phyloP scores from a whole-genome alignment of 2,797 vertebrate genomes.

The Halcyon badia region DNA sequence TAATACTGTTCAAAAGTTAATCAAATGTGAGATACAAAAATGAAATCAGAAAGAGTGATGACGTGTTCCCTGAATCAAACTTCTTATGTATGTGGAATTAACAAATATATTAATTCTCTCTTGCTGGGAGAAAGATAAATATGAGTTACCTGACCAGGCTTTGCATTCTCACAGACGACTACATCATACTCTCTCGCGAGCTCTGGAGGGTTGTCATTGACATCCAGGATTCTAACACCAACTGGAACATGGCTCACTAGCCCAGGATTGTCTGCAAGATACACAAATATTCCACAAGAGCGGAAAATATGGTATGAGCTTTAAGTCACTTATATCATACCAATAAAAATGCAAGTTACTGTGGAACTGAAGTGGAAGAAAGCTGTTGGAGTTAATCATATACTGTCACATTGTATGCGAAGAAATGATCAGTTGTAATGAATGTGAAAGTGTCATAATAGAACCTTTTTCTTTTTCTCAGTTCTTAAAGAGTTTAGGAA shows the following conservation, averaged over 20 bases:
- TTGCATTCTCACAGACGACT: slow-evolving; percentile 94
- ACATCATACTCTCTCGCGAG: slow-evolving; percentile 90
- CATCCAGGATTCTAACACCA: slow-evolving; percentile 92
- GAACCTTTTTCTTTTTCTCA: not conserved
- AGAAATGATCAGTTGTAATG: not conserved
- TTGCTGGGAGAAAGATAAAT: not conserved
- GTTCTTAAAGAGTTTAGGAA: not conserved
- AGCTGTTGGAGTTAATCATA: slow-evolving; percentile 13
- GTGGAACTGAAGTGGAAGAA: slow-evolving; percentile 22
- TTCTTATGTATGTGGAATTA: not conserved
- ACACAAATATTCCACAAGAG: slow-evolving; percentile 18
- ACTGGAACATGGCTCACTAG: slow-evolving; percentile 90
- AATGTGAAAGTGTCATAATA: not conserved
- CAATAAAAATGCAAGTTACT: slow-evolving; percentile 50
- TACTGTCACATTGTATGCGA: not conserved
- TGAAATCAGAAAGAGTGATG: not conserved
- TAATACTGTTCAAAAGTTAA: not conserved
- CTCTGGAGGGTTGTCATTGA: slow-evolving; percentile 95
- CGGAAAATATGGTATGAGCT: not conserved
- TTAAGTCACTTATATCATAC: slow-evolving; percentile 22
- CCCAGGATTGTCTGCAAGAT: slow-evolving; percentile 88
- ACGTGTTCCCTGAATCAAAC: not conserved
- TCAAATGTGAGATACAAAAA: not conserved
- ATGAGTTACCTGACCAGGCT: slow-evolving; percentile 90
- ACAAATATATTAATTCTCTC: slow-evolving; percentile 34